Conservation (phyloP, 2,113 vertebrate genomes). For the Tor tambroides region DNA sequence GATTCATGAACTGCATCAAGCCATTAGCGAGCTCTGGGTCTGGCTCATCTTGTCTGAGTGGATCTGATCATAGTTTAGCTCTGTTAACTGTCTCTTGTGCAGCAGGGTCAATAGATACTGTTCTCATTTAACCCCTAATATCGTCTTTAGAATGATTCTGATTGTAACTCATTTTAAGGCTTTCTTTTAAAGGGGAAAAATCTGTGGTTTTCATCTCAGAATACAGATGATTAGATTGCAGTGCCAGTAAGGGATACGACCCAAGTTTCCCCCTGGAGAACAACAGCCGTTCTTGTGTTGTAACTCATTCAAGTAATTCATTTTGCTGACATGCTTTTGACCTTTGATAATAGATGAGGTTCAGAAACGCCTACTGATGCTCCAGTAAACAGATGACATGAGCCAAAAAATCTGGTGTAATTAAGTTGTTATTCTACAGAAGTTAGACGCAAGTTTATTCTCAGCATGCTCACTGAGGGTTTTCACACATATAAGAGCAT, state of each 20-base stretch:
- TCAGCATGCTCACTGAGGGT: background rate
- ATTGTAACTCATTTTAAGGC: background rate
- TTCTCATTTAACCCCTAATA: background rate
- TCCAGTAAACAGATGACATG: background rate
- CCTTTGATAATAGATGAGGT: conserved; percentile 25
- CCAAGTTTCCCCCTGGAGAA: conserved; percentile 14
- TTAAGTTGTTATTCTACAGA: background rate
- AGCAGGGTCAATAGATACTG: conserved; percentile 2
- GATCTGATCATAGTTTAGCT: background rate
- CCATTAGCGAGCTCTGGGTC: conserved; percentile 36
- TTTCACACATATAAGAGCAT: background rate
- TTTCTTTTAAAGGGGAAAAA: background rate
- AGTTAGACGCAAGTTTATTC: background rate
- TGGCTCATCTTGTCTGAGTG: conserved; percentile 35
- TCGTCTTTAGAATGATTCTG: background rate
- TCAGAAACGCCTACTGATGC: conserved; percentile 19
- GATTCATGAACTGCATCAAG: conserved; percentile 48
- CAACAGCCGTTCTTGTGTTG: conserved; percentile 19
- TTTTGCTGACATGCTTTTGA: conserved; percentile 6
- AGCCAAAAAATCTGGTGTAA: background rate
- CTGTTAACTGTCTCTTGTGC: conserved; percentile 1
- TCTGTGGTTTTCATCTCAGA: background rate
- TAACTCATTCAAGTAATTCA: conserved; percentile 37
- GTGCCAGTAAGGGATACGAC: conserved; percentile 44
- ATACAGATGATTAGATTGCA: conserved; percentile 36